phyloP scores from a whole-genome alignment of 2,797 vertebrate genomes.

The Oreonectes daqikongensis region DNA sequence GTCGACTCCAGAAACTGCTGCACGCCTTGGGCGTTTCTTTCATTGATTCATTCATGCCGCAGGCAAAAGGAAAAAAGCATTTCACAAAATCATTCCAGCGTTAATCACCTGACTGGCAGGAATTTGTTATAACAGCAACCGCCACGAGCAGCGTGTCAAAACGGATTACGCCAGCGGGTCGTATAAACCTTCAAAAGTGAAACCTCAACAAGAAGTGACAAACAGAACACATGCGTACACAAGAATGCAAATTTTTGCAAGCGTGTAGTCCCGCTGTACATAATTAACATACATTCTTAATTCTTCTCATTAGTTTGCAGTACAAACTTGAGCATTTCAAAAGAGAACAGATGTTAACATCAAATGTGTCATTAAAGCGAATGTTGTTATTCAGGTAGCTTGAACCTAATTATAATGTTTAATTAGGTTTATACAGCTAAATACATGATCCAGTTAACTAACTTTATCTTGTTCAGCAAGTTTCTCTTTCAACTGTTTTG shows the following conservation, averaged over 20 bases:
- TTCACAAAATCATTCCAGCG: conserved; percentile 37
- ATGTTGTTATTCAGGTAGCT: neutral
- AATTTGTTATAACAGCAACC: conserved; percentile 40
- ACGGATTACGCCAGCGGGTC: neutral
- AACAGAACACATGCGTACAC: neutral
- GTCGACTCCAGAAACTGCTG: neutral
- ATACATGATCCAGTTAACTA: neutral
- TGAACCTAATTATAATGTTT: no score
- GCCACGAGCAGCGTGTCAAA: conserved; percentile 29
- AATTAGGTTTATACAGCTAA: no score
- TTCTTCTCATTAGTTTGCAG: neutral
- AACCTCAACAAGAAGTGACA: conserved; percentile 8
- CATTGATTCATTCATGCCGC: neutral
- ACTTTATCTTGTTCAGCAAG: neutral
- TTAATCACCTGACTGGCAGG: conserved; percentile 44
- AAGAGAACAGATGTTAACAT: no score
- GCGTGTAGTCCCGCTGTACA: neutral
- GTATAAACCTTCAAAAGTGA: neutral
- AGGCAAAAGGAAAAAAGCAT: neutral
- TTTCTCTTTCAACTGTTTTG: neutral
- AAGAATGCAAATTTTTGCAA: neutral
- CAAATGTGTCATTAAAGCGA: neutral
- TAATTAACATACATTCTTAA: neutral
- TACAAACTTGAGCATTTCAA: neutral
- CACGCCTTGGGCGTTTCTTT: neutral